Evolutionary conservation across 2,113 vertebrate species (phyloP), one percentile per base, ranked within the genome.

Genomic region (Pardalotus punctatus): DNA sequence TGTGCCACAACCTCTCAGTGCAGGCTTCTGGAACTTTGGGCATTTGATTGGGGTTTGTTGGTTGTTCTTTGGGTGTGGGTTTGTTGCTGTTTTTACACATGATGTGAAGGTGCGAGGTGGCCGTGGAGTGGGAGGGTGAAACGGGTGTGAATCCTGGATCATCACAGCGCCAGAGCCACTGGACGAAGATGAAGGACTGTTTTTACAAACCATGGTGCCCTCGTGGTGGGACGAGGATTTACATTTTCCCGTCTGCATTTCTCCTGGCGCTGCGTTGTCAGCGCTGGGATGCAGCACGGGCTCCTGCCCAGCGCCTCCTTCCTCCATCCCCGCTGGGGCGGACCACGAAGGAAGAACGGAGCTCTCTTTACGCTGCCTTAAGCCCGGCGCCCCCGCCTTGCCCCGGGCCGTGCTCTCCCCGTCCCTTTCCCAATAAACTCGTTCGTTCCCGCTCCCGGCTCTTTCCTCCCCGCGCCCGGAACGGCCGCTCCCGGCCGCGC

Each of bases 1-100:
- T 4, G 10, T 24, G 29, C 27, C 14, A 5, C 29, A 2, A 1
- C 38, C 2, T 6, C 2, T 0, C 1, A 3, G 4, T 4, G 4
- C 2, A 5, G 18, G 8, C 17, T 12, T 31, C 11, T 12, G 57
- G 22, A 51, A 29, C 23, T 25, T 17, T 23, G 50, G 48, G 29
- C 7, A 7, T 3, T 28, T 33, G 4, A 7, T 23, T 25, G n/a
- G 61, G 35, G 8, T 19, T 57, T 14, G 62, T 4, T 33, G 50
- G 6, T 53, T 33, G n/a, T 43, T 66, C 33, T 58, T 47, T 31
- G 87, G 47, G 47, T 61, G 42, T 31, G 62, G 54, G n/a, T n/a
- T n/a, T n/a, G 7, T 17, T 12, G 31, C 14, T 12, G 31, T 11
- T 50, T 23, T 38, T 13, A 15, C 11, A 10, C 1, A 2, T 14